Evolutionary conservation across 2,113 vertebrate genomes (phyloP), one percentile per base, ranked within the genome.

Genomic region (Ailurus styani): DNA sequence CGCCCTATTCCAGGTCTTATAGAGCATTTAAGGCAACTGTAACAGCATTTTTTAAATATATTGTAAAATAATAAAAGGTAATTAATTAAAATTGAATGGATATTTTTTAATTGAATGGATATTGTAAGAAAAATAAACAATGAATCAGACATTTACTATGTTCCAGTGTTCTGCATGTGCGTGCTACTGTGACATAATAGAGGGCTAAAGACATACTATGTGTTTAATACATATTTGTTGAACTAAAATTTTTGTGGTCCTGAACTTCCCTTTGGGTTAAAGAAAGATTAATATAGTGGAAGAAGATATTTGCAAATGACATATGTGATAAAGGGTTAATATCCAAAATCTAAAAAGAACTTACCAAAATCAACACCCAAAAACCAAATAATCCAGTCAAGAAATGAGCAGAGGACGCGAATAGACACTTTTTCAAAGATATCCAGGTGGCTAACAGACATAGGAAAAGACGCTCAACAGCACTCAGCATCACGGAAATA

Each of bases 61-160:
- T 97, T 99, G 98, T 99, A 99, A 99, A 98, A 98, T 99, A 99
- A 99, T 98, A 98, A 99, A 99, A 98, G 96, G 93, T 98, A 98
- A 98, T 98, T 98, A 98, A 98, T 98, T 98, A 98, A 99, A 97
- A 45, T 77, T 94, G 78, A 72, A 2, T 90, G 87, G 40, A 92
- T 91, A 70, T 78, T 96, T 92, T 54, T 47, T 47, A 50, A 20
- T 77, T 94, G 78, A 72, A 2, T 90, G 87, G 40, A 92, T 91
- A 70, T 78, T 96, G 94, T 54, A 6, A 6, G 11, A 20, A 54
- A 54, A 54, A 54, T 55, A 29, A 66, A 77, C 21, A 62, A 64
- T 64, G 73, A 54, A 75, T 29, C n/a, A 42, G 29, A 95, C 4
- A 64, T 90, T 85, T 90, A 45, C 18, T 42, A 62, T 17, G 29